A percentile compares a stretch with the other conserved stretches of the same genome.
Conservation (phyloP, 2,888 invertebrate species). For the Phytoseiulus persimilis region DNA sequence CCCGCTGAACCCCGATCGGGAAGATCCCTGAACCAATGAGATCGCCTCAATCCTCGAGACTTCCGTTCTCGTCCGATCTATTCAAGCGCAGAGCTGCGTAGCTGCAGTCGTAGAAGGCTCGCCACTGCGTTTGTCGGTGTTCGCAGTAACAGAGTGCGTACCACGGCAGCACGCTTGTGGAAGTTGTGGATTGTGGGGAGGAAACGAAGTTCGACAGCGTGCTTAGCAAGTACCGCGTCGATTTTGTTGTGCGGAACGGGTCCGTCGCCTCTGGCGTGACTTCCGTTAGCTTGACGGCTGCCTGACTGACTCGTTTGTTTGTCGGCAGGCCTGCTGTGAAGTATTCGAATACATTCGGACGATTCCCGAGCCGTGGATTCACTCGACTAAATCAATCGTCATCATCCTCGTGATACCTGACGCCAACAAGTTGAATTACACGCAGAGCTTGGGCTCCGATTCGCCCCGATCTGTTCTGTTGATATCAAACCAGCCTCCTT, state of each 20-base stretch:
- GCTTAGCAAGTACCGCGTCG: background rate
- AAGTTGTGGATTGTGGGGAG: background rate
- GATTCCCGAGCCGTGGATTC: background rate
- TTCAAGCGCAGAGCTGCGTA: too few relatives aligned
- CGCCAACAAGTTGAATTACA: background rate
- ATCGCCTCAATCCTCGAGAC: too few relatives aligned
- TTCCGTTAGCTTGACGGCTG: background rate
- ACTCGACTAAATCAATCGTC: background rate
- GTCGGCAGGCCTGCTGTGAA: background rate
- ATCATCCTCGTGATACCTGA: background rate
- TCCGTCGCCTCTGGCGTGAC: slow-evolving; percentile 5
- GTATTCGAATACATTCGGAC: background rate
- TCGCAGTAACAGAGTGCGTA: background rate
- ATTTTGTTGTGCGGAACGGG: background rate
- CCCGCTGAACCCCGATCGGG: too few relatives aligned
- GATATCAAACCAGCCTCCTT: too few relatives aligned
- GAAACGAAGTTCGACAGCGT: background rate
- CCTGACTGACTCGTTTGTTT: background rate
- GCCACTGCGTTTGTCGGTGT: too few relatives aligned
- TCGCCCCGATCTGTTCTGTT: too few relatives aligned
- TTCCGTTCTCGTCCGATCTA: too few relatives aligned
- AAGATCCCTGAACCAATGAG: too few relatives aligned
- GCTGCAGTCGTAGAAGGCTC: too few relatives aligned
- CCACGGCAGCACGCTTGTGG: background rate
- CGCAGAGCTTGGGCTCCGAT: too few relatives aligned